Conservation (phyloP, 2,888 invertebrate genomes). For the Mythimna pallens region DNA sequence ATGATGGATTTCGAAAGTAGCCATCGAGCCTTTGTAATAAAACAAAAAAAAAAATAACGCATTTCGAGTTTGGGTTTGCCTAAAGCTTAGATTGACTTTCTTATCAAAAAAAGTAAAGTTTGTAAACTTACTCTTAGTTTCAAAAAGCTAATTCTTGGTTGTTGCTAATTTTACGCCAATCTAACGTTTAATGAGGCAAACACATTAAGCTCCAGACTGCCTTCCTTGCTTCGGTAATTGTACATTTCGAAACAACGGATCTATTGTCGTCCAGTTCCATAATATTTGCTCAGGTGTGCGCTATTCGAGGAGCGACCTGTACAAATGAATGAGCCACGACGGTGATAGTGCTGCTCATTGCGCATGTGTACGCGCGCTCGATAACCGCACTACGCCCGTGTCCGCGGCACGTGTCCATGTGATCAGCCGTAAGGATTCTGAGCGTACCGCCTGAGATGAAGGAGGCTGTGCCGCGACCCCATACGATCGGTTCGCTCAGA, state of each 20-base stretch:
- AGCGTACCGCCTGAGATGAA: conserved; percentile 73
- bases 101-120: conserved; percentile 9
- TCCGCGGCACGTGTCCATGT: conserved; percentile 82
- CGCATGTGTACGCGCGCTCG: conserved; percentile 88
- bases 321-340: conserved; percentile 85
- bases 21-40: too few species aligned
- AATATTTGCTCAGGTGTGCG: conserved; percentile 89
- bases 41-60: too few species aligned
- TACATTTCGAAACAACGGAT: conserved; percentile 79
- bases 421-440: conserved; percentile 73
- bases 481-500: conserved; percentile 54
- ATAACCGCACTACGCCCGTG: conserved; percentile 86
- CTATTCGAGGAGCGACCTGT: conserved; percentile 74
- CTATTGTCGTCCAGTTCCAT: conserved; percentile 80
- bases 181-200: conserved; percentile 45
- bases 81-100: conserved; percentile 1
- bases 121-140: not conserved
- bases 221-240: conserved; percentile 71
- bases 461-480: conserved; percentile 81
- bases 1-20: too few species aligned
- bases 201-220: conserved; percentile 52
- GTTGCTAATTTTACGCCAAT: conserved; percentile 29
- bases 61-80: not conserved
- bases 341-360: conserved; percentile 71
- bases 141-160: conserved; percentile 24